Base-by-base conservation (phyloP, 2,113 vertebrate species). In the Elaphurus davidianus region DNA sequence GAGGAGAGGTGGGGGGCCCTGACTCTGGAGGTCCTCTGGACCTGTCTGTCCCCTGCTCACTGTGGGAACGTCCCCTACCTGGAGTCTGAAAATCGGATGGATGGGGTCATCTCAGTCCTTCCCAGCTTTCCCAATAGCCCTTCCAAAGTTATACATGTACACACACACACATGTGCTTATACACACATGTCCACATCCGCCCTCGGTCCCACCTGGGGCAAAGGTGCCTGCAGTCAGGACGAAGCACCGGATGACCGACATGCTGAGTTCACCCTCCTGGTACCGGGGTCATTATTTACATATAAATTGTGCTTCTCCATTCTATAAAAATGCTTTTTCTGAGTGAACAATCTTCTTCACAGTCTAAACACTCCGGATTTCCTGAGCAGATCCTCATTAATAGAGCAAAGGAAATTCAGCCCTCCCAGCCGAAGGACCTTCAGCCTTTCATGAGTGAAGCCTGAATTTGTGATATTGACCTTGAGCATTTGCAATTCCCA, bases 221-320 rank as follows among this genome's bases (percentile, higher is more conserved):
- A 55, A 19, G 25, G 17, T 40, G 71, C 43, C 28, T 1, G 23
- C 17, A 40, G 0, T 30, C 59, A 11, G 36, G 82, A 30, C 9
- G 10, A 16, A 30, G 82, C 52, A 7, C 15, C 11, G 3, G 43
- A n/a, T 28, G 14, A 28, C 27, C 33, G 3, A 45, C 30, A 7
- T 1, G 3, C 6, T 0, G 1, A 36, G 50, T 36, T 16, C 21
- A 12, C 30, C 27, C 8, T 27, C 28, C 45, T 33, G 78, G 43
- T 14, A 30, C 11, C 1, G 0, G 27, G 47, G 50, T 25, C 59
- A 1, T 54, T 1, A 23, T 21, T 52, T 6, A 86, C 19, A 12
- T 2, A 45, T 7, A 14, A 23, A 45, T 0, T 3, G 4, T 25
- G 59, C 82, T 71, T 33, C 87, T 54, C 27, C 28, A n/a, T 5